Evolutionary conservation across 2,113 vertebrate genomes (phyloP), one percentile per base, ranked within the genome.

Genomic region (Chloropsis hardwickii): DNA sequence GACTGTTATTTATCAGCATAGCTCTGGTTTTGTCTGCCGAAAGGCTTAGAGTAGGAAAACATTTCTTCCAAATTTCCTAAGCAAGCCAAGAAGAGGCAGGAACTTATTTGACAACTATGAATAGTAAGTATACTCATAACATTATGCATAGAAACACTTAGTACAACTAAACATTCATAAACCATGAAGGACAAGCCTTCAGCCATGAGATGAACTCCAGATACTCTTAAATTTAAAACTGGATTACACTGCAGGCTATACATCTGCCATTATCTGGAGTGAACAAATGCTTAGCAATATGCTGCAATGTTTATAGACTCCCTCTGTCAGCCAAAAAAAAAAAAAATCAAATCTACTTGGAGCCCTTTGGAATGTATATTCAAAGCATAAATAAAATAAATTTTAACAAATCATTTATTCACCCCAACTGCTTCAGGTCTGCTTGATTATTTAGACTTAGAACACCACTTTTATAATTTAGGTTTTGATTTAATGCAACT

Each of bases 131-230:
- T 11, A 58, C 18, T 74, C 6, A 0, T 48, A 76, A 53, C 8
- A 53, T 39, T 73, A 35, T 53, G 45, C 31, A 39, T 48, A 88
- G 61, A 77, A 70, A 77, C 70, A 73, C 81, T 85, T 13, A 73
- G 45, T 50, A 82, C 24, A 73, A 84, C 47, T 50, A 88, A 89
- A 76, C 66, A 66, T 84, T 97, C 82, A 96, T 96, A 51, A 98
- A 98, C 90, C 98, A 98, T 98, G 79, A 90, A 60, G 86, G 93
- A 88, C 89, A 92, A 83, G 58, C 84, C 72, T 84, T 89, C 74
- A 91, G 58, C 45, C 45, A 93, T 20, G 40, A 65, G 23, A 53
- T 65, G 58, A 87, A 93, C 80, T 82, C 66, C 48, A 70, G 66
- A 80, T 25, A 76, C 54, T 47, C 77, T 84, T 71, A 66, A 74